phyloP scores from a whole-genome alignment of 2,888 invertebrate species.

The Scaeva pyrastri region DNA sequence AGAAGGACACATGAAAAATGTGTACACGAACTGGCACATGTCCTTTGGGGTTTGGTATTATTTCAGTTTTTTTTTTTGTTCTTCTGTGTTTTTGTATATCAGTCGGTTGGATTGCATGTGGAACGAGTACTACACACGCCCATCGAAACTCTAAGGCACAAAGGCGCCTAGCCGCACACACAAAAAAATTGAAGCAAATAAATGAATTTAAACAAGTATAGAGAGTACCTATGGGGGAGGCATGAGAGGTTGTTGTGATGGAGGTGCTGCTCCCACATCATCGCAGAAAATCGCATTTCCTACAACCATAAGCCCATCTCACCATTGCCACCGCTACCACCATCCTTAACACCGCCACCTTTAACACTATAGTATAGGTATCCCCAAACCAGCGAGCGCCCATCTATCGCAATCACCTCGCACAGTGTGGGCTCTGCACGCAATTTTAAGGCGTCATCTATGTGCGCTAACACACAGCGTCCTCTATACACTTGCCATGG shows the following conservation, averaged over 20 bases:
- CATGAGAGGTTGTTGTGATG: background rate
- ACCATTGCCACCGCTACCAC: background rate
- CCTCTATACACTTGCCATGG: constrained; percentile 36
- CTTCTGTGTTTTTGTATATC: constrained; percentile 41
- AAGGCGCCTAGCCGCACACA: constrained; percentile 45
- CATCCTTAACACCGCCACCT: constrained; percentile 13
- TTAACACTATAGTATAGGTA: constrained; percentile 32
- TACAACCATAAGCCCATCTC: constrained; percentile 47
- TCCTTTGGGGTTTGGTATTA: constrained; percentile 65
- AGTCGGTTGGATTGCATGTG: constrained; percentile 55
- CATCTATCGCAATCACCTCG: constrained; percentile 32
- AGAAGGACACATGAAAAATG: constrained; percentile 65
- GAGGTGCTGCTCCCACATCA: constrained; percentile 43
- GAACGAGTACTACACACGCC: constrained; percentile 50
- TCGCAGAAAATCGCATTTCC: constrained; percentile 68
- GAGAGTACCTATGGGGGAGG: constrained; percentile 14
- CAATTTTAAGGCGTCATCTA: constrained; percentile 76
- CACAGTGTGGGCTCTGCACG: constrained; percentile 68
- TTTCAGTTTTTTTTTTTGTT: constrained; percentile 13
- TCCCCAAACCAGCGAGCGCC: constrained; percentile 30
- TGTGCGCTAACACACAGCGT: constrained; percentile 69
- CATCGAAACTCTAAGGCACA: constrained; percentile 60
- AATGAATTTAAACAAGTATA: constrained; percentile 71
- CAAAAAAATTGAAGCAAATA: constrained; percentile 65
- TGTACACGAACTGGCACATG: constrained; percentile 72